Percentiles rank a stretch among this genome's conserved stretches.
Evolutionary conservation across 2,797 vertebrate species (phyloP).

Genomic region (Lemur catta): DNA sequence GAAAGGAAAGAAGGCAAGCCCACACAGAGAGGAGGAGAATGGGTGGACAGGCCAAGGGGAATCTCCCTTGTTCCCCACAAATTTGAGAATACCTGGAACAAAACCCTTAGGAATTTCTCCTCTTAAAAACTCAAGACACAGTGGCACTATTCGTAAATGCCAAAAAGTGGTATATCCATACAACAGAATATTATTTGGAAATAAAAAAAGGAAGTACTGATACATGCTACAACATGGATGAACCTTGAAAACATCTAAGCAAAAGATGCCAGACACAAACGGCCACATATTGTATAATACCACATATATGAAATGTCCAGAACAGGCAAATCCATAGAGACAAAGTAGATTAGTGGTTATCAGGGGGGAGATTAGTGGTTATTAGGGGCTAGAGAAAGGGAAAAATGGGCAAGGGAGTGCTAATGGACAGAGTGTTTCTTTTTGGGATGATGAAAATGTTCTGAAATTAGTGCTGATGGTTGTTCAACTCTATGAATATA

Average conservation of each 20-base stretch:
- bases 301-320: background rate
- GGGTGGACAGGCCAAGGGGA: background rate
- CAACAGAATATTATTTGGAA: slow-evolving; percentile 4
- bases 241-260: background rate
- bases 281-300: background rate
- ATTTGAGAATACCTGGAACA: background rate
- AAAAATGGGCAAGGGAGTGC: background rate
- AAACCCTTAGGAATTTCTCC: background rate
- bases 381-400: too few relatives aligned
- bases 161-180: background rate
- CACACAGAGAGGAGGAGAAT: background rate
- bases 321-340: background rate
- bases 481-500: background rate
- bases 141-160: background rate
- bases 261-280: background rate
- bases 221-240: background rate
- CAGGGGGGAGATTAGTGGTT: background rate
- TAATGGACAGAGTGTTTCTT: background rate
- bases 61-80: background rate
- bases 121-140: background rate
- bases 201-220: background rate
- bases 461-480: background rate
- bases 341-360: background rate
- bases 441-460: background rate
- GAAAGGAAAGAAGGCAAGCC: background rate